phyloP scores from a whole-genome alignment of 2,888 invertebrate genomes.

The Dryomyza anilis region DNA sequence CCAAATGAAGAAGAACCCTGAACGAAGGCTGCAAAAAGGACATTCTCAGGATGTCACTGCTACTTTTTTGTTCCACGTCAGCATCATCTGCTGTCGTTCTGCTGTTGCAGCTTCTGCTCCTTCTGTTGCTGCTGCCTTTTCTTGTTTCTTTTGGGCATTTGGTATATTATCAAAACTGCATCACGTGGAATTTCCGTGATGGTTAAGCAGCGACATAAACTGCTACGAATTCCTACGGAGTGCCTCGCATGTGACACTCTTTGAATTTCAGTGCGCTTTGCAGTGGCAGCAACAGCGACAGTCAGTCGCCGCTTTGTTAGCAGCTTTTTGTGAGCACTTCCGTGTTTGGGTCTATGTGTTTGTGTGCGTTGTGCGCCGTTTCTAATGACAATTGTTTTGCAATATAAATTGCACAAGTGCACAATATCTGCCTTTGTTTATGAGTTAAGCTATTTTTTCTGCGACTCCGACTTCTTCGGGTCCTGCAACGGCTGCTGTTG shows the following conservation, averaged over 20 bases:
- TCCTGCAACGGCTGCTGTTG: constrained; percentile 27
- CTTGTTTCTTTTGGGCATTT: background rate
- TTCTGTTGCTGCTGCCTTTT: background rate
- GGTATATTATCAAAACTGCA: constrained; percentile 44
- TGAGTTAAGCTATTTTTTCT: constrained; percentile 38
- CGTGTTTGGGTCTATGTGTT: constrained; percentile 14
- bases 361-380: constrained; percentile 43
- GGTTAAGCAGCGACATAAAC: constrained; percentile 50
- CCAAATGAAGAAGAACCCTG: background rate
- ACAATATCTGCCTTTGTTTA: constrained; percentile 56
- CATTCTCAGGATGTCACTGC: background rate
- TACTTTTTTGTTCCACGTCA: background rate
- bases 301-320: background rate
- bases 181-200: constrained; percentile 53
- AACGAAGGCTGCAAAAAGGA: constrained; percentile 8
- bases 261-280: constrained; percentile 30
- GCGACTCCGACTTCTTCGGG: constrained; percentile 18
- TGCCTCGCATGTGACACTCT: constrained; percentile 43
- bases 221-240: constrained; percentile 34
- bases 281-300: no score
- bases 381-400: constrained; percentile 59
- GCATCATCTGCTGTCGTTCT: constrained; percentile 4
- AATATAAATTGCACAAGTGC: constrained; percentile 58
- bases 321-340: background rate
- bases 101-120: background rate